Conservation (phyloP, 2,113 vertebrate genomes). For the Sula dactylatra region DNA sequence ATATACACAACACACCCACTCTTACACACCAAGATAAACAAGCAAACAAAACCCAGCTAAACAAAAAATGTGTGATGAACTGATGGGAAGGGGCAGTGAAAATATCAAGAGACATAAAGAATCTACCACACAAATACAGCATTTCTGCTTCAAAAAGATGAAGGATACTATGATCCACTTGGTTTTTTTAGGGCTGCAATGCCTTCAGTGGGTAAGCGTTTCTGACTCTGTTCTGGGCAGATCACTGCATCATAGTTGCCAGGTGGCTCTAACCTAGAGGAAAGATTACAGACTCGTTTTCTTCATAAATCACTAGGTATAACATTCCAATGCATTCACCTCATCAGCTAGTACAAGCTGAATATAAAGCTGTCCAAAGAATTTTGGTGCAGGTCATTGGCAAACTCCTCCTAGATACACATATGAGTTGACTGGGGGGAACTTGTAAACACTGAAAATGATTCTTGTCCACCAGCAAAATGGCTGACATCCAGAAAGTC, state of each 20-base stretch:
- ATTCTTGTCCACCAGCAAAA: background rate
- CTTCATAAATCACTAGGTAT: background rate
- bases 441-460: background rate
- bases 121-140: background rate
- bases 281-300: background rate
- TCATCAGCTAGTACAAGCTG: slow-evolving; percentile 6
- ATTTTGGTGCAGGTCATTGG: background rate
- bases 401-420: background rate
- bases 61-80: background rate
- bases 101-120: background rate
- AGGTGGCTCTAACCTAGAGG: slow-evolving; percentile 9
- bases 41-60: background rate
- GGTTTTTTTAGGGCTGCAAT: background rate
- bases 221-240: background rate
- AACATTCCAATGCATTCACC: background rate
- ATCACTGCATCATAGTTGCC: background rate
- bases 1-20: background rate
- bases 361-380: background rate
- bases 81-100: background rate
- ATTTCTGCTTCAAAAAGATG: background rate
- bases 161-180: background rate
- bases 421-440: background rate
- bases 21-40: background rate
- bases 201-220: background rate
- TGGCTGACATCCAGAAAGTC: background rate